Base-by-base conservation (phyloP, 2,797 vertebrate genomes). In the Xenops minutus region DNA sequence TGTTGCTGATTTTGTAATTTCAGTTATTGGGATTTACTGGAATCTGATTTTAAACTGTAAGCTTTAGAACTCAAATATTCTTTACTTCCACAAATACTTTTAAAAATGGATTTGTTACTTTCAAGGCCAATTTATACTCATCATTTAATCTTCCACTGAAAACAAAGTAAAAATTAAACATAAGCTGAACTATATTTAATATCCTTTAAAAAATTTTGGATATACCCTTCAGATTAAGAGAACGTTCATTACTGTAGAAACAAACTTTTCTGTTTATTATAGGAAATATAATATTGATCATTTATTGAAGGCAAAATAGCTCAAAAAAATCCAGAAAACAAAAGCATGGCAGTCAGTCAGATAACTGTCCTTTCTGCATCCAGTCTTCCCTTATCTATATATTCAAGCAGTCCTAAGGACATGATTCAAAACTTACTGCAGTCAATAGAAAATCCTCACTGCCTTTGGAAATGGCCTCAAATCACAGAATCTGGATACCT, bases 81-180 rank as follows among this genome's bases (percentile, higher is more conserved):
- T 74, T 1, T 37, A 14, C 7, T 72, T 82, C 5, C 7, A 54
- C 2, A 62, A 56, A 12, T 43, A 3, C 48, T 73, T 88, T 46
- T 27, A 1, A 1, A 37, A 55, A 77, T 58, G 2, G 0, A 0
- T 48, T 83, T 73, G 5, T 4, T 72, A 21, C 30, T 64, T 75
- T 66, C 12, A 22, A 54, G 1, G 72, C 17, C 5, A 46, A 6
- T 39, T 74, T 77, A 20, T 44, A 59, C 7, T 19, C 6, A 16
- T 58, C 7, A 46, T 8, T 66, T 67, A 36, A 41, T 41, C 1
- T 72, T 79, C 41, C 2, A n/a, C 17, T 61, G 10, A 55, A 80
- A 67, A 51, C 7, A 36, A 61, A 73, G 10, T 11, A 74, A 39
- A 69, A 85, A 46, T 37, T 23, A 62, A 8, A 43, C 3, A 54